These are phyloP conservation scores for Pterocles gutturalis DNA, from an alignment of 2,113 vertebrate genomes.

Conservation along the genomic window DNA sequence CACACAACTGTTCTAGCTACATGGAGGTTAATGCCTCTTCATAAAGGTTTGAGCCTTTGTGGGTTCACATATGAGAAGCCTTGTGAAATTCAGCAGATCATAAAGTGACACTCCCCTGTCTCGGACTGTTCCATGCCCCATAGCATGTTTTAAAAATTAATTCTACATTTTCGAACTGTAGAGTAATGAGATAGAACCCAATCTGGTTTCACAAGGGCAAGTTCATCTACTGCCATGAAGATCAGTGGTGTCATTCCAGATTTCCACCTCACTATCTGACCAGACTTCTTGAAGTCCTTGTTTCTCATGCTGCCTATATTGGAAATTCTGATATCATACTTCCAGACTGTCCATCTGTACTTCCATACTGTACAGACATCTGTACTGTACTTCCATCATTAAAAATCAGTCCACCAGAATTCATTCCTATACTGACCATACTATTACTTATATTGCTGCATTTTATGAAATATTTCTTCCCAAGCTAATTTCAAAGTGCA, in stretches of 20 bases:
- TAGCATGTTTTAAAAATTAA: background rate
- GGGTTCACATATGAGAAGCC: background rate
- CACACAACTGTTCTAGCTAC: background rate
- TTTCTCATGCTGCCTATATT: background rate
- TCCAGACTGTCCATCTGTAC: background rate
- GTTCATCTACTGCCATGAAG: background rate
- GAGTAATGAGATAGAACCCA: background rate
- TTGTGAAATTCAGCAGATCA: background rate
- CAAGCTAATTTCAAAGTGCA: background rate
- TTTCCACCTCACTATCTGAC: background rate
- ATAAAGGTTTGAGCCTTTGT: background rate
- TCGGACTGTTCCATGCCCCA: background rate
- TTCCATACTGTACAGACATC: too few species aligned
- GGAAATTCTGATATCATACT: background rate
- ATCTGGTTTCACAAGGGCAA: background rate
- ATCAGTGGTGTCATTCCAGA: background rate
- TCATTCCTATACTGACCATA: background rate
- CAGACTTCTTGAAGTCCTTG: background rate
- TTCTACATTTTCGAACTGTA: background rate
- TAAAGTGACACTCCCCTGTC: background rate
- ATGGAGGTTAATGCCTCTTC: background rate
- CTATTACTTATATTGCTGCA: background rate
- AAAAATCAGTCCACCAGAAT: background rate
- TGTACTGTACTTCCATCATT: background rate
- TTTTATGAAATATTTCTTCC: background rate